Evolutionary conservation across 2,888 invertebrate species (phyloP).

Genomic region (Ichneumoninae sp.): DNA sequence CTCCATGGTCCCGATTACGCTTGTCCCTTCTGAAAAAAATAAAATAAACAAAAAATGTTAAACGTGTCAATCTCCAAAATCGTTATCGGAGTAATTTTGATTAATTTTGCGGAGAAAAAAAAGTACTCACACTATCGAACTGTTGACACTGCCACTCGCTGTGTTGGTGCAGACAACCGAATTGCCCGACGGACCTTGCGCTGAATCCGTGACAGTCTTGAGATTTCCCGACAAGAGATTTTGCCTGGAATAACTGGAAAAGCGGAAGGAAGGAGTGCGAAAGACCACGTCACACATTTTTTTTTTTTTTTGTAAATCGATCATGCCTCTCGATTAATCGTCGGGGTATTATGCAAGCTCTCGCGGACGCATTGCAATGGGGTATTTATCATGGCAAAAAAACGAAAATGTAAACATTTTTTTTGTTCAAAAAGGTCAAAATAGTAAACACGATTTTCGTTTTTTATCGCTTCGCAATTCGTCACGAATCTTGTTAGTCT

Average conservation of each 20-base stretch:
- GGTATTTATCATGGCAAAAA: constrained; percentile 23
- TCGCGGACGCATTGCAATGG: constrained; percentile 21
- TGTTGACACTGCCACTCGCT: constrained; percentile 73
- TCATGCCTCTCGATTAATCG: constrained; percentile 54
- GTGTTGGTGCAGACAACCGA: constrained; percentile 73
- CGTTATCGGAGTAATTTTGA: neutral
- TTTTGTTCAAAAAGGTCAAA: neutral
- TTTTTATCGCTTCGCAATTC: constrained; percentile 3
- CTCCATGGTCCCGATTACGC: constrained; percentile 78
- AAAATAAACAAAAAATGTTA: constrained; percentile 19
- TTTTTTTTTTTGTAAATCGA: neutral
- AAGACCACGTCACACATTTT: constrained; percentile 57
- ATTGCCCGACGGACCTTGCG: constrained; percentile 71
- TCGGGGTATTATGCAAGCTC: constrained; percentile 22
- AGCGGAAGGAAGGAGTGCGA: constrained; percentile 68
- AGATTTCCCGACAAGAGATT: constrained; percentile 91
- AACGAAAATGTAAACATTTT: constrained; percentile 29
- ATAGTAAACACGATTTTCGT: constrained; percentile 9
- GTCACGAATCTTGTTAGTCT: constrained; percentile 55
- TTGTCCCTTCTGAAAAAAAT: constrained; percentile 77
- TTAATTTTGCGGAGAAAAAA: neutral
- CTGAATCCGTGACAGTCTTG: constrained; percentile 86
- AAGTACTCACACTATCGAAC: constrained; percentile 71
- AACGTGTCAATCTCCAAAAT: neutral
- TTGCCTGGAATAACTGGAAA: constrained; percentile 93